Conservation (phyloP, 1,140 invertebrate genomes). For the Drosophila kanapiae region DNA sequence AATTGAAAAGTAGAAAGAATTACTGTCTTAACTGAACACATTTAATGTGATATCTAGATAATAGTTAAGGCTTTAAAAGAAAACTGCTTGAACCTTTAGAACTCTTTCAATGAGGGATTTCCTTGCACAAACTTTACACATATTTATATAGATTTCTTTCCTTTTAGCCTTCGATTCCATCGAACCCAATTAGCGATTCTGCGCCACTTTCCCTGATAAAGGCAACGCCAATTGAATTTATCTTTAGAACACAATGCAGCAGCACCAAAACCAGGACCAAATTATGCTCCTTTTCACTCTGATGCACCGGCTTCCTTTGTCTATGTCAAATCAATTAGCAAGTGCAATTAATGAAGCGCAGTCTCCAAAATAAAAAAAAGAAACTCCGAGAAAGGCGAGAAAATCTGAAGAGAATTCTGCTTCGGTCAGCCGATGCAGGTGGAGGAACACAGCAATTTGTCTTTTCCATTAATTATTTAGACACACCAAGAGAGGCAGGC, state of each 20-base stretch:
- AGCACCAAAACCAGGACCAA: not conserved
- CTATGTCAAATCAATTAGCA: constrained; percentile 68
- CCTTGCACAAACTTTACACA: too few relatives aligned
- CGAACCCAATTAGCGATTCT: constrained; percentile 12
- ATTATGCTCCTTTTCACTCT: constrained; percentile 13
- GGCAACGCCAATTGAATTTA: constrained; percentile 13
- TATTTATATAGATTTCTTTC: not conserved
- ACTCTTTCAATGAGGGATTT: too few relatives aligned
- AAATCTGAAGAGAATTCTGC: constrained; percentile 50
- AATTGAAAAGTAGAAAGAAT: too few relatives aligned
- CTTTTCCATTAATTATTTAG: constrained; percentile 77
- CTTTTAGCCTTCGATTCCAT: not conserved
- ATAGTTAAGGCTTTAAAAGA: too few relatives aligned
- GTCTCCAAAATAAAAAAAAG: constrained; percentile 2
- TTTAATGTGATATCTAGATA: too few relatives aligned
- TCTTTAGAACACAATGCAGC: constrained; percentile 6
- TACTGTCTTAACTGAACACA: too few relatives aligned
- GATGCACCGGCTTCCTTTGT: constrained; percentile 30
- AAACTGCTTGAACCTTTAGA: too few relatives aligned
- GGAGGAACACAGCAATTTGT: constrained; percentile 63
- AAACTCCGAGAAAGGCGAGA: constrained; percentile 1
- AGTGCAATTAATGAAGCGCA: constrained; percentile 71
- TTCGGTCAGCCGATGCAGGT: constrained; percentile 14
- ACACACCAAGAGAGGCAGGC: constrained; percentile 12
- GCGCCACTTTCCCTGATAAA: not conserved